Evolutionary conservation across 2,113 vertebrate species (phyloP), one percentile per base, ranked within the genome.

Genomic region (Tylochromis polylepis): DNA sequence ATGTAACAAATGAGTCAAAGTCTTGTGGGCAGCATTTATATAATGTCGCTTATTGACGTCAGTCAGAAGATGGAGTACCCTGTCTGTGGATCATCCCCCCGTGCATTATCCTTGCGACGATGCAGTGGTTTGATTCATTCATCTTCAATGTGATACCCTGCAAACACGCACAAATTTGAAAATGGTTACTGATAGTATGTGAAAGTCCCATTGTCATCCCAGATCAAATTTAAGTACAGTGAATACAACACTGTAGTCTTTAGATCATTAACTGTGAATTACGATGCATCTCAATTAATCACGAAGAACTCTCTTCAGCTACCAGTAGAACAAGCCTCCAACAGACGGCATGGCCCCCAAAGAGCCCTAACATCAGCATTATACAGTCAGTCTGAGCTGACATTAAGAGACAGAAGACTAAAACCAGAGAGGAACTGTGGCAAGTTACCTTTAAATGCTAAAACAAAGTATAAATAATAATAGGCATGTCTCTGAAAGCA

Each of bases 81-180:
- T 99, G 98, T 95, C 98, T 97, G 92, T 99, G 98, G 95, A 99
- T 99, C 98, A 99, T 99, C 93, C 98, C 98, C 51, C 98, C 98
- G 0, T 99, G 98, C 98, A 99, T 99, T 93, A 99, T 99, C 95
- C 98, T 97, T 43, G 98, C 98, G 83, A 99, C 98, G 88, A 99
- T 99, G 95, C 98, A 99, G 87, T 99, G 98, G 95, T 99, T 99
- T 81, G 97, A 95, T 77, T 99, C 98, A 89, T 98, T 99, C 98
- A 99, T 99, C 96, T 99, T 99, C 96, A 99, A 96, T 79, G 98
- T 99, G 92, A 99, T 99, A 90, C 98, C 98, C 98, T 99, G 91
- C 78, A 91, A 55, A 38, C 46, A 65, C 1, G 15, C 22, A 53
- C 20, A 34, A 1, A 83, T 31, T 18, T 46, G 16, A 11, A 41